Conservation (phyloP, 23 tunicate genomes). For the Halocynthia aurantium region DNA sequence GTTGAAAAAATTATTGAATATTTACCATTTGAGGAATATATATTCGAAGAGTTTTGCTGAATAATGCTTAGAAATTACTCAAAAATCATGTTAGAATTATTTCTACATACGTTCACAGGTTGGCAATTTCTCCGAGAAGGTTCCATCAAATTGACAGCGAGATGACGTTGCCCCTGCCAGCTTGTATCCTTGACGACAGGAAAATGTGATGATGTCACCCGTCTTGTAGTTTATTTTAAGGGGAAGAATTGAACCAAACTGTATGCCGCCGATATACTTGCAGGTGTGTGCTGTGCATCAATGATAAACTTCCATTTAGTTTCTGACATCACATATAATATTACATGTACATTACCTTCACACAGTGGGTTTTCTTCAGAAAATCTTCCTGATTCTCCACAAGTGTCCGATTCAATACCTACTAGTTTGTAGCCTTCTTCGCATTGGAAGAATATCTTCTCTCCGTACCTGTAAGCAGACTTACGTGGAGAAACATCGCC, state of each 20-base stretch:
- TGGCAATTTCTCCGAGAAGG: conserved; percentile 21
- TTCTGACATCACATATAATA: background rate
- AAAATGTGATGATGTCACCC: conserved; percentile 19
- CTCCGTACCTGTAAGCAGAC: conserved; percentile 17
- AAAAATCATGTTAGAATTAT: too few species aligned
- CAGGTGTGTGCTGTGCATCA: conserved; percentile 15
- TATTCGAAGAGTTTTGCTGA: too few species aligned
- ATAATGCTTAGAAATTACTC: too few species aligned
- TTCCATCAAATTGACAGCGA: conserved; percentile 7
- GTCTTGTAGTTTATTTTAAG: background rate
- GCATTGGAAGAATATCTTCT: conserved; percentile 6
- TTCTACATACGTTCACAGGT: conserved; percentile 18
- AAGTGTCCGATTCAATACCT: conserved; percentile 4
- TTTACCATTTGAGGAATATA: too few species aligned
- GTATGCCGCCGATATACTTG: background rate
- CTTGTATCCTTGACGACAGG: conserved; percentile 20
- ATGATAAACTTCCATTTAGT: background rate
- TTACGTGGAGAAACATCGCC: conserved; percentile 19
- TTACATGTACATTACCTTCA: background rate
- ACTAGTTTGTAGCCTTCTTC: conserved; percentile 17
- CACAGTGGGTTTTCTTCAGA: conserved; percentile 15
- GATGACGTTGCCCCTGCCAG: conserved; percentile 18
- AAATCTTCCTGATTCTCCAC: conserved; percentile 7
- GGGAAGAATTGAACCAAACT: conserved; percentile 11
- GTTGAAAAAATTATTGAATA: background rate